A percentile compares a stretch with the other conserved stretches of the same genome.
These are phyloP conservation scores for Micronycteris hirsuta DNA, from an alignment of 2,113 vertebrate species.

Conservation along the genomic window DNA sequence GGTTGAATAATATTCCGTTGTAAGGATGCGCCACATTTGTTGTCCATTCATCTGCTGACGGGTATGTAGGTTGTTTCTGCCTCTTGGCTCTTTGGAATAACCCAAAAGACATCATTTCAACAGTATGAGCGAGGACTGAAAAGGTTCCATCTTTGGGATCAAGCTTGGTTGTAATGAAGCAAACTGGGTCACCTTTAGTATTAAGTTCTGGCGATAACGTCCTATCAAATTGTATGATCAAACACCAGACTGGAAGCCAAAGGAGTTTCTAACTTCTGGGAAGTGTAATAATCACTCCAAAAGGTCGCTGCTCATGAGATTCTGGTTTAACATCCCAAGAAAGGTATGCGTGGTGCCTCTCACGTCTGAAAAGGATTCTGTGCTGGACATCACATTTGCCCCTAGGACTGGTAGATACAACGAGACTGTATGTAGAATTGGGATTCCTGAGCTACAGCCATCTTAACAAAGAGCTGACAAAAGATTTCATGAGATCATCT, in stretches of 20 bases:
- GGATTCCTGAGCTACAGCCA: not conserved
- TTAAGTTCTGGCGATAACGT: not conserved
- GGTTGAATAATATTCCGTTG: not conserved
- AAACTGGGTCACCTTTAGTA: not conserved
- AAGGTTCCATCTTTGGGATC: not conserved
- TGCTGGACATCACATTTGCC: not conserved
- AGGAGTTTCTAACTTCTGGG: not conserved
- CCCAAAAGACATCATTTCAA: not conserved
- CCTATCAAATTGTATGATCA: not conserved
- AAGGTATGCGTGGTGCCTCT: not conserved
- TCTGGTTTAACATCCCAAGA: not conserved
- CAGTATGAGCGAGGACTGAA: not conserved
- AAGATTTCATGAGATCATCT: not conserved
- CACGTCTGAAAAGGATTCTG: not conserved
- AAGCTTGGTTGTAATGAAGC: not conserved
- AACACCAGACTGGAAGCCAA: not conserved
- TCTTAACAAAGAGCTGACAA: not conserved
- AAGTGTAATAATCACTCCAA: not conserved
- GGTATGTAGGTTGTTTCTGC: not conserved
- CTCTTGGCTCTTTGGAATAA: not conserved
- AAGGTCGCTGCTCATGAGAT: not conserved
- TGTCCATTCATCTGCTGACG: too few species aligned
- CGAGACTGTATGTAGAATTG: too few species aligned
- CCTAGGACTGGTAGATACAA: too few species aligned
- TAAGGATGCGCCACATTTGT: not conserved